Percentiles rank a stretch among this genome's conserved stretches.
Conservation (phyloP, 2,113 vertebrate species). For the Pachycephala philippinensis region DNA sequence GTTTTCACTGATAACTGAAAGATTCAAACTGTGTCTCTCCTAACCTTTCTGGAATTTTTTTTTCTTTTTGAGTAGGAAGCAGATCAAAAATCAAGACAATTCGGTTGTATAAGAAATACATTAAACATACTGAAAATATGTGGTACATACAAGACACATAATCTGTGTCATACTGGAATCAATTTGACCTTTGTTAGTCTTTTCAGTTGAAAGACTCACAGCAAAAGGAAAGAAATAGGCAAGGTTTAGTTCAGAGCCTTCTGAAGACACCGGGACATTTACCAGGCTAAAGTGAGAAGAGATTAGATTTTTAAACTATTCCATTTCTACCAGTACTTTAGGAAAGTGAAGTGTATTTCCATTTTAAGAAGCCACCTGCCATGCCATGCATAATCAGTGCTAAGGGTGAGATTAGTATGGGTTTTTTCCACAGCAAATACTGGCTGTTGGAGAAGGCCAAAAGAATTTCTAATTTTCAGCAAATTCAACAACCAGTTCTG, state of each 20-base stretch:
- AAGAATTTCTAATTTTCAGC: background rate
- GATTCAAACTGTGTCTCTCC: background rate
- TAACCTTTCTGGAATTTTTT: background rate
- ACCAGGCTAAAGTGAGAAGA: background rate
- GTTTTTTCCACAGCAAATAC: background rate
- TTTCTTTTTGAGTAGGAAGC: background rate
- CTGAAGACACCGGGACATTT: background rate
- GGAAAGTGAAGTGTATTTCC: constrained; percentile 21
- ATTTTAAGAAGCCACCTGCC: constrained; percentile 30
- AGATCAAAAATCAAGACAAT: background rate
- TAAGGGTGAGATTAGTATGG: background rate
- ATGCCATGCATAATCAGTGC: background rate
- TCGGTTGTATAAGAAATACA: background rate
- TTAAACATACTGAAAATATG: background rate
- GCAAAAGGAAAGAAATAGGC: background rate
- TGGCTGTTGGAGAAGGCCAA: background rate
- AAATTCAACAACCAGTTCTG: background rate
- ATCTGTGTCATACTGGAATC: background rate
- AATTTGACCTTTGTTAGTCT: background rate
- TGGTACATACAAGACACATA: background rate
- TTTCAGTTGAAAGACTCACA: background rate
- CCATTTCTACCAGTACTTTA: background rate
- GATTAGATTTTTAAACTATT: constrained; percentile 22
- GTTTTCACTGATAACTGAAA: background rate
- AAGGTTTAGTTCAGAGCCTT: background rate